These are phyloP conservation scores for Papilio polyxenes DNA, from an alignment of 1,140 invertebrate species.

Conservation along the genomic window DNA sequence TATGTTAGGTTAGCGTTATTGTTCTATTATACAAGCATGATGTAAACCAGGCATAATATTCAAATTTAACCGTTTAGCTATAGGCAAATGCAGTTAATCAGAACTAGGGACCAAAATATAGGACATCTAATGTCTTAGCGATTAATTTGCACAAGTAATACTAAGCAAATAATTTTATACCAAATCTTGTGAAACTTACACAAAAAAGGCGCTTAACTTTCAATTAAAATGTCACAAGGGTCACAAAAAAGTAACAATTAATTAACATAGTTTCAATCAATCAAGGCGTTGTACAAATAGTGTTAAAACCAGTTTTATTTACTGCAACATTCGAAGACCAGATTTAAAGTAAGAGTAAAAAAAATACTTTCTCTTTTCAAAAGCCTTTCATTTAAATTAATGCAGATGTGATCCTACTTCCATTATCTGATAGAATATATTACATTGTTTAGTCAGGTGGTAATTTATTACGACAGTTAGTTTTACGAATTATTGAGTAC, in stretches of 20 bases:
- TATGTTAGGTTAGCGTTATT: no score
- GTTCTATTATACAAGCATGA: no score
- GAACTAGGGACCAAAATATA: neutral
- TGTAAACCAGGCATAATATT: neutral
- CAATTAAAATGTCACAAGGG: slow-evolving; percentile 15
- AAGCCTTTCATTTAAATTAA: slow-evolving; percentile 28
- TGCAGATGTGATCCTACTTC: neutral
- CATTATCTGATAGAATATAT: neutral
- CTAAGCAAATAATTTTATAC: neutral
- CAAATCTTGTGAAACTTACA: neutral
- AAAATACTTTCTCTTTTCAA: slow-evolving; percentile 29
- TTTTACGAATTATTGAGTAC: no score
- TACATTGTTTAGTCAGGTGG: neutral
- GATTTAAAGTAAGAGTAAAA: slow-evolving; percentile 27
- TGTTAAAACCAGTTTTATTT: neutral
- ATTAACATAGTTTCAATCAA: slow-evolving; percentile 15
- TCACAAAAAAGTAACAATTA: slow-evolving; percentile 5
- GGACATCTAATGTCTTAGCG: neutral
- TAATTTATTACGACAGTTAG: neutral
- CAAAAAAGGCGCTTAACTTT: slow-evolving; percentile 4
- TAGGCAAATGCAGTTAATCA: neutral
- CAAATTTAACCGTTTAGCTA: neutral
- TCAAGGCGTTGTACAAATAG: slow-evolving; percentile 11
- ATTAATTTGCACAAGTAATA: neutral
- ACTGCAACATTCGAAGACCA: neutral